Evolutionary conservation across 2,797 vertebrate genomes (phyloP).

Genomic region (Myioborus melanocephalus): DNA sequence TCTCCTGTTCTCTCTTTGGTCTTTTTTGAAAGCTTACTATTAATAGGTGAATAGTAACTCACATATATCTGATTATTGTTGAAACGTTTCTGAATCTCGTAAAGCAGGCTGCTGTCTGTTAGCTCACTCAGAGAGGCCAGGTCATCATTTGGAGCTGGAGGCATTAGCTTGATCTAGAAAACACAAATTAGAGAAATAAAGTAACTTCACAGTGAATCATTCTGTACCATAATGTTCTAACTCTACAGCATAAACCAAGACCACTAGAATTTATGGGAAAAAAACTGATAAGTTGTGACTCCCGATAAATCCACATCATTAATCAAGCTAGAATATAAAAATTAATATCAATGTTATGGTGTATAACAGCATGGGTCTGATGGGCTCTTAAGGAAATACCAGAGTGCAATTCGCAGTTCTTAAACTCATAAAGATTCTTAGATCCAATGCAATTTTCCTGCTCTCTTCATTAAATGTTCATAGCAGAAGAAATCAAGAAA

Average conservation of each 20-base stretch:
- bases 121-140: conserved; percentile 93
- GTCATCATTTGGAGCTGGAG: conserved; percentile 94
- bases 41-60: conserved; percentile 56
- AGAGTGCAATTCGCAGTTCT: not conserved
- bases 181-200: not conserved
- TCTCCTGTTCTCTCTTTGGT: not conserved
- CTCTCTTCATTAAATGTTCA: not conserved
- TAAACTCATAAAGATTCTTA: not conserved
- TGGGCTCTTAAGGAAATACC: not conserved
- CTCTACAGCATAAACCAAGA: not conserved
- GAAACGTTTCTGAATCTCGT: conserved; percentile 97
- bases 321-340: not conserved
- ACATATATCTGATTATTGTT: conserved; percentile 95
- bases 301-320: not conserved
- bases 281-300: not conserved
- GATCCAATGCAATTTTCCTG: not conserved
- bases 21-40: not conserved
- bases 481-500: not conserved
- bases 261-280: not conserved
- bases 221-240: not conserved
- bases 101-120: conserved; percentile 91
- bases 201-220: not conserved
- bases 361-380: not conserved
- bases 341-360: not conserved
- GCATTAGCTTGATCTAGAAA: conserved; percentile 89